phyloP scores from a whole-genome alignment of 2,113 vertebrate genomes.

The Pundamilia nyererei region DNA sequence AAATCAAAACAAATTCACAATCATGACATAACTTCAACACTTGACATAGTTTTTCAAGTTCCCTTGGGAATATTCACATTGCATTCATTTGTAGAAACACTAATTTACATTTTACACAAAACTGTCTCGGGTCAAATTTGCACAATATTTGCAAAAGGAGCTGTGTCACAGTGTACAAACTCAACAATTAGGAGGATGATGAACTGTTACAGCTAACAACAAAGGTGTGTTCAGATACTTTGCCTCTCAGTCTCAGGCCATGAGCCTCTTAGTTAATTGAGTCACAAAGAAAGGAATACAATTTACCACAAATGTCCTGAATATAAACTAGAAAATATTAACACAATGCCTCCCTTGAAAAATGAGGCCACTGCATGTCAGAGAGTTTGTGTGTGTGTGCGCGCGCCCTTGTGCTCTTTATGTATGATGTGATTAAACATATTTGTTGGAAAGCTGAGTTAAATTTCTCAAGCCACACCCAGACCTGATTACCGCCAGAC shows the following conservation, averaged over 20 bases:
- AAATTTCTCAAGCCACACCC: not conserved
- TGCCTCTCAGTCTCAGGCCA: not conserved
- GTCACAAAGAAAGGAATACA: not conserved
- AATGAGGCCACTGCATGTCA: not conserved
- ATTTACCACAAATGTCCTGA: not conserved
- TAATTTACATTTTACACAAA: not conserved
- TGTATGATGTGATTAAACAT: not conserved
- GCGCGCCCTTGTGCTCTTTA: fast-evolving
- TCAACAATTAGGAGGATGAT: not conserved
- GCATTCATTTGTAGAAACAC: not conserved
- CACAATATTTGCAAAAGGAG: not conserved
- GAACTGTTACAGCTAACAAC: not conserved
- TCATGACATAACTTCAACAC: not conserved
- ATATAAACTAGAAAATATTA: not conserved
- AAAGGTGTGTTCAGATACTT: not conserved
- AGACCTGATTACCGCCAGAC: not conserved
- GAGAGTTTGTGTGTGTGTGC: not conserved
- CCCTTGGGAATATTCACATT: not conserved
- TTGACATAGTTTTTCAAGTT: not conserved
- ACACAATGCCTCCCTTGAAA: not conserved
- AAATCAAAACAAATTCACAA: not conserved
- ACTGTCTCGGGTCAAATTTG: not conserved
- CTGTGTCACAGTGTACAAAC: not conserved
- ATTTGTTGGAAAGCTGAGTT: not conserved
- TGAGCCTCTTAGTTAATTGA: not conserved